phyloP scores from a whole-genome alignment of 1,140 invertebrate species.

The Tribolium castaneum region DNA sequence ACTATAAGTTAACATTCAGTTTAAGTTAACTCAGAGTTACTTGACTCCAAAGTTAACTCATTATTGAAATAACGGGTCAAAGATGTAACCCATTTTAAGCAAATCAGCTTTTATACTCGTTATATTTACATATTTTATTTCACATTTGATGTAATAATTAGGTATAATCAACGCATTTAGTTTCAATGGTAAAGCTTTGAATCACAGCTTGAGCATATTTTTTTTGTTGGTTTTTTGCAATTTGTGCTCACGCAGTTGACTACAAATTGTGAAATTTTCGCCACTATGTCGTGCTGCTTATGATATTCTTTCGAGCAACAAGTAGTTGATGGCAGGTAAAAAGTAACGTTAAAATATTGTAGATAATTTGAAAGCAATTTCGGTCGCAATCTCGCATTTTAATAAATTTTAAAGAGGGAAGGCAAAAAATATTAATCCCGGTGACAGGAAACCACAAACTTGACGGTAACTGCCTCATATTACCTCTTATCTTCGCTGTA shows the following conservation, averaged over 20 bases:
- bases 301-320: neutral
- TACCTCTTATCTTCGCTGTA: conserved; percentile 11
- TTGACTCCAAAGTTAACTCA: too few species aligned
- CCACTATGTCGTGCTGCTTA: neutral
- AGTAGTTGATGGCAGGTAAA: neutral
- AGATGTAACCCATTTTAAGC: too few species aligned
- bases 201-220: too few species aligned
- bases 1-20: too few species aligned
- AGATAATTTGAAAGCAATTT: neutral
- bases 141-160: too few species aligned
- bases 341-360: neutral
- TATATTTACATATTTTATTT: too few species aligned
- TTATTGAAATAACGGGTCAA: too few species aligned
- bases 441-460: neutral
- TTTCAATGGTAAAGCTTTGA: too few species aligned
- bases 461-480: neutral
- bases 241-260: neutral
- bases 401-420: neutral
- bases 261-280: neutral
- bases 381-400: neutral
- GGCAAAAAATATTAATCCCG: neutral
- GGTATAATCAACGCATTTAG: too few species aligned
- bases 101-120: too few species aligned
- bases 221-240: neutral
- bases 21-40: too few species aligned